phyloP scores from a whole-genome alignment of 1,140 invertebrate genomes.

The Thaumetopoea pityocampa region DNA sequence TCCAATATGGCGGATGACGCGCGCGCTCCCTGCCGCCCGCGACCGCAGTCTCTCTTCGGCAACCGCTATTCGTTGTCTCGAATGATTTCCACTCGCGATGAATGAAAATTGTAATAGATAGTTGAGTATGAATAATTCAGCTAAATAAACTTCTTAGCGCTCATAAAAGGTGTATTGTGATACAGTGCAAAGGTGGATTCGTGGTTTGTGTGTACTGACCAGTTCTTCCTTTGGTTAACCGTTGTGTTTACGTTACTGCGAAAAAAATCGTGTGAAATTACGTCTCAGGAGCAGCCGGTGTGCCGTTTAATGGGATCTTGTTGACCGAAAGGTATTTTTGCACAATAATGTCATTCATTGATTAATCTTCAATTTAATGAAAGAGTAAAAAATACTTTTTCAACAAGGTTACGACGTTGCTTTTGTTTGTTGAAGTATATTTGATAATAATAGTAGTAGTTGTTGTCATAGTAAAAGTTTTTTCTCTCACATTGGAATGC shows the following conservation, averaged over 20 bases:
- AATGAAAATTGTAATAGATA: constrained; percentile 60
- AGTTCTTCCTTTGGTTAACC: constrained; percentile 62
- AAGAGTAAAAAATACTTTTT: constrained; percentile 3
- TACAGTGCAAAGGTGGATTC: constrained; percentile 66
- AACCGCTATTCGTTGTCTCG: constrained; percentile 57
- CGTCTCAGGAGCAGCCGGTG: constrained; percentile 34
- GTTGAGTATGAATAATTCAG: constrained; percentile 40
- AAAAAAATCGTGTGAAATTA: constrained; percentile 42
- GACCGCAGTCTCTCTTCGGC: constrained; percentile 54
- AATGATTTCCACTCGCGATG: constrained; percentile 64
- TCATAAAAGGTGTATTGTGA: constrained; percentile 44
- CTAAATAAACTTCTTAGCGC: constrained; percentile 36
- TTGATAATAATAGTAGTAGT: constrained; percentile 5
- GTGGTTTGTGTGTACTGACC: constrained; percentile 59
- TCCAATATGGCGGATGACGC: constrained; percentile 72
- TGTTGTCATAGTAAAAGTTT: constrained; percentile 12
- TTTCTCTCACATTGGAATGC: constrained; percentile 34
- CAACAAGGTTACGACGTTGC: constrained; percentile 1
- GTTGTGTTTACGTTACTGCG: constrained; percentile 70
- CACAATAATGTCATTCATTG: constrained; percentile 11
- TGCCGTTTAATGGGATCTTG: constrained; percentile 68
- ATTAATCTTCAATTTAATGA: not conserved
- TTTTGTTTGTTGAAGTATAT: too few species aligned
- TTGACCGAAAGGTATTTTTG: constrained; percentile 60
- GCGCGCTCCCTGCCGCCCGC: constrained; percentile 46